A percentile compares a stretch with the other conserved stretches of the same genome.
phyloP scores from a whole-genome alignment of 64 coral and sea anemone species.

The Stylophora pistillata region DNA sequence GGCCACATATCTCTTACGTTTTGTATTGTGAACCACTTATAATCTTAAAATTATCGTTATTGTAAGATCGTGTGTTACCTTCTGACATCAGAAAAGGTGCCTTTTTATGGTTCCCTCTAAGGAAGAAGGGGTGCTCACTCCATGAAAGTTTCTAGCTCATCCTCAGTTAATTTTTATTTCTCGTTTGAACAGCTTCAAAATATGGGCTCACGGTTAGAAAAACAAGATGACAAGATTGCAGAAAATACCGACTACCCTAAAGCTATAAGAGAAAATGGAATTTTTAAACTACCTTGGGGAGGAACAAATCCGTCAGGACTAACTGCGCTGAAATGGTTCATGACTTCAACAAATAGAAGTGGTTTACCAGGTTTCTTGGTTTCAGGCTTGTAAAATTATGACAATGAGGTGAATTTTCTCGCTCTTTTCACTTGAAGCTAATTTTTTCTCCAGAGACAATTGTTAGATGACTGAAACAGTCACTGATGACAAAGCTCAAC shows the following conservation, averaged over 20 bases:
- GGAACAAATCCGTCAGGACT: not conserved
- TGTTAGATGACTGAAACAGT: not conserved
- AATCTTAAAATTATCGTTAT: too few species aligned
- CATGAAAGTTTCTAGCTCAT: too few species aligned
- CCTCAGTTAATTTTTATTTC: not conserved
- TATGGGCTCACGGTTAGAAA: not conserved
- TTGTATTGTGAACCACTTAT: too few species aligned
- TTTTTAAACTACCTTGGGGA: not conserved
- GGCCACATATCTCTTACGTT: too few species aligned
- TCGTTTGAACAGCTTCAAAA: not conserved
- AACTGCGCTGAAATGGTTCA: constrained; percentile 23
- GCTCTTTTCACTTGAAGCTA: not conserved
- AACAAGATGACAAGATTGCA: not conserved
- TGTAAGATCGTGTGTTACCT: too few species aligned
- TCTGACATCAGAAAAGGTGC: too few species aligned
- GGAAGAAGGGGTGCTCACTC: too few species aligned
- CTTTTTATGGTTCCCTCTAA: too few species aligned
- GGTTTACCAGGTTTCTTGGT: not conserved
- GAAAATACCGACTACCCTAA: constrained; percentile 6
- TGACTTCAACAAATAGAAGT: not conserved
- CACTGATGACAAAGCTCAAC: not conserved
- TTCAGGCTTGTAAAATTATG: not conserved
- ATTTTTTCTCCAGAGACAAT: not conserved
- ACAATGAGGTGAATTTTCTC: not conserved
- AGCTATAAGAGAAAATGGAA: constrained; percentile 8